phyloP scores from a whole-genome alignment of 2,888 invertebrate genomes.

The Philonicus albiceps region DNA sequence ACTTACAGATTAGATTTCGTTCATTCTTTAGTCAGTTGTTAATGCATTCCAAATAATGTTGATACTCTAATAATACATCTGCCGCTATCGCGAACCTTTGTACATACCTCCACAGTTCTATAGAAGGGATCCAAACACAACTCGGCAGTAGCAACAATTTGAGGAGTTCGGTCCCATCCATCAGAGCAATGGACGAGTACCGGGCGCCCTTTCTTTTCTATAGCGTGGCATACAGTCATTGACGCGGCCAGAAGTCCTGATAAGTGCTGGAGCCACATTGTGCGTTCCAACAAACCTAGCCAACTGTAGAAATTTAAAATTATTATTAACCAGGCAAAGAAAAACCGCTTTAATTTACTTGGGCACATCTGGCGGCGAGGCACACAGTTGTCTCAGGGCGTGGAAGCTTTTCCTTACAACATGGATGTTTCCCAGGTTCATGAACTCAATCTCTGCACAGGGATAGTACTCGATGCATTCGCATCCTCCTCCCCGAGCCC shows the following conservation, averaged over 20 bases:
- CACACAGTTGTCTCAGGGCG: slow-evolving; percentile 79
- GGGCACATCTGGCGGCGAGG: slow-evolving; percentile 79
- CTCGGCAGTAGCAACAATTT: slow-evolving; percentile 93
- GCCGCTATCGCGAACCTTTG: too few species aligned
- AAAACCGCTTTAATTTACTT: slow-evolving; percentile 68
- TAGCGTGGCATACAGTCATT: slow-evolving; percentile 79
- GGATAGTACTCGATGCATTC: slow-evolving; percentile 97
- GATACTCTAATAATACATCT: too few species aligned
- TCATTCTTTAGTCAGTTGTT: too few species aligned
- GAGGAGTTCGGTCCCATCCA: slow-evolving; percentile 99
- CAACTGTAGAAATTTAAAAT: slow-evolving; percentile 70
- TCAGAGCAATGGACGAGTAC: slow-evolving; percentile 98
- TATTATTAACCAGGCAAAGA: neutral
- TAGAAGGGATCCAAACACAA: slow-evolving; percentile 93
- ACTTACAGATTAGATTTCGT: too few species aligned
- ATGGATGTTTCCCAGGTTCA: slow-evolving; percentile 98
- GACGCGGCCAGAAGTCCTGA: slow-evolving; percentile 84
- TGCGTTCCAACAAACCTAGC: slow-evolving; percentile 86
- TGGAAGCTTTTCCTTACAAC: slow-evolving; percentile 93
- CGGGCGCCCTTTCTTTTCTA: slow-evolving; percentile 82
- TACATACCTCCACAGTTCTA: slow-evolving; percentile 81
- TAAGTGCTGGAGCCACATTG: slow-evolving; percentile 92
- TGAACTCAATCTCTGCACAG: slow-evolving; percentile 94
- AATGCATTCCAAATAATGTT: too few species aligned
- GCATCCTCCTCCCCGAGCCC: slow-evolving; percentile 96